Conservation (phyloP, 2,797 vertebrate genomes). For the Antennarius maculatus region DNA sequence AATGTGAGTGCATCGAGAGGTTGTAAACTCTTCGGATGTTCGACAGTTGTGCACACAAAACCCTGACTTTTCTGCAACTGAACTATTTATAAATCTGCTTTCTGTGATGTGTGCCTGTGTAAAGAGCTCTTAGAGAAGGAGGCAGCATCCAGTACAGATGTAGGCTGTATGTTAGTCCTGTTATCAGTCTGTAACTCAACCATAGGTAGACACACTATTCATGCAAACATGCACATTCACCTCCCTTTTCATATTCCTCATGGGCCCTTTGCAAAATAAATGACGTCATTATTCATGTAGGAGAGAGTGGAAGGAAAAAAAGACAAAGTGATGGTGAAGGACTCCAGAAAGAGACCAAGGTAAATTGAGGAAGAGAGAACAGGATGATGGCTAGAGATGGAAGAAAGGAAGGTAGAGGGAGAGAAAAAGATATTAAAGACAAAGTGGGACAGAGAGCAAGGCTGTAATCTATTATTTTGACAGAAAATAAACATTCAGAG, state of each 20-base stretch:
- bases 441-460: not conserved
- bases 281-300: conserved; percentile 61
- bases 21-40: not conserved
- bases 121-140: conserved; percentile 45
- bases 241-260: conserved; percentile 49
- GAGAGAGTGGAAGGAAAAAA: conserved; percentile 25
- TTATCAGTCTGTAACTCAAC: conserved; percentile 25
- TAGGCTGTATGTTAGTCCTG: conserved; percentile 15
- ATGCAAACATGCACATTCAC: not conserved
- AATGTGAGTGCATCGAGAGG: no score
- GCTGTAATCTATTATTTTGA: conserved; percentile 1
- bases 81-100: conserved; percentile 22
- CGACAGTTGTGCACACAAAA: not conserved
- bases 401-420: not conserved
- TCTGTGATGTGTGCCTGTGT: conserved; percentile 21
- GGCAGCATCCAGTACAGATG: conserved; percentile 41
- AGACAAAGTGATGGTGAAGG: conserved; percentile 22
- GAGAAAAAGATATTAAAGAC: conserved; percentile 31
- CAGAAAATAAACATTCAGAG: conserved; percentile 27
- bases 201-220: conserved; percentile 23
- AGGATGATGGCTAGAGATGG: not conserved
- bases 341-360: conserved; percentile 9
- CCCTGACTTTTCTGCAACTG: not conserved
- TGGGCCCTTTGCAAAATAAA: conserved; percentile 72
- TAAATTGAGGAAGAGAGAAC: not conserved